Base-by-base conservation (phyloP, 1,140 invertebrate genomes). In the Macrobrachium rosenbergii region DNA sequence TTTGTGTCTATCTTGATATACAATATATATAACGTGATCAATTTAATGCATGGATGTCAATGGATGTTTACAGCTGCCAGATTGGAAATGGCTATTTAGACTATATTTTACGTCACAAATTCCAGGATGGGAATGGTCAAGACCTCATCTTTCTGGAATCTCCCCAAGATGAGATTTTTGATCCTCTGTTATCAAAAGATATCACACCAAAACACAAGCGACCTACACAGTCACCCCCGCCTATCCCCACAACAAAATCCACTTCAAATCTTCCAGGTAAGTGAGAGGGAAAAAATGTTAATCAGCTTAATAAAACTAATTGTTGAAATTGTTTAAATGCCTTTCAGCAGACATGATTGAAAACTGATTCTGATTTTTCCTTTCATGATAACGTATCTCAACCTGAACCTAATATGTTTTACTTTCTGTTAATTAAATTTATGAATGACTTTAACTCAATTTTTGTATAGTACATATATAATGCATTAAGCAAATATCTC, bases 131-230 rank as follows among this genome's bases (percentile, higher is more conserved):
- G 23, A 69, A 62, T 17, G 12, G 75, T 21, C 78, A 87, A 67
- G 85, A 87, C 64, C 78, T 87, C 21, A 87, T 87, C 37, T 87
- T 87, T 52, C 69, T 87, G 64, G 85, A 87, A 69, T 81, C 78
- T 37, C 85, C 85, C 28, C 85, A 87, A 64, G 85, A 87, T 62
- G 85, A 87, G 58, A 87, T 87, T 58, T 87, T 87, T 64, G 85
- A 87, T 43, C 85, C 85, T 7, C 69, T 87, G 14, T 43, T 82
- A 43, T 72, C 78, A 58, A 87, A 87, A 60, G 78, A 82, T 60
- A 37, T 87, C 28, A 78, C 85, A 11, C 82, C 58, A 43, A 43
- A 37, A 19, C 12, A 23, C 11, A 12, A 19, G 21, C 37, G 72
- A 73, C 82, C 82, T 8, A 43, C 45, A 52, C 60, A 63, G 16